phyloP scores from a whole-genome alignment of 2,888 invertebrate genomes.

The Drosophila trichaetosa region DNA sequence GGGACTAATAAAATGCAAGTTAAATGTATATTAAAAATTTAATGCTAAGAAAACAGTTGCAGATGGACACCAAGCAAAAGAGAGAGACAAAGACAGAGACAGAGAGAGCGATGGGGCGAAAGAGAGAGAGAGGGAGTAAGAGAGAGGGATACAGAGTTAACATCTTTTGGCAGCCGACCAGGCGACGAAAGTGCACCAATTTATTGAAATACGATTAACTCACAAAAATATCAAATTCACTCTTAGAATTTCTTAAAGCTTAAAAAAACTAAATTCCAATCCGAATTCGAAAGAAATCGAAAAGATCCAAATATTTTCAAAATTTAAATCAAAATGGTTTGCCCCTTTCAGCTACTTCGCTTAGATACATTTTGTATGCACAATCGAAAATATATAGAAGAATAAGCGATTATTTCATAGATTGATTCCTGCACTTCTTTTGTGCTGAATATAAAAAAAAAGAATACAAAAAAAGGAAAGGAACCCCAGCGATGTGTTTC shows the following conservation, averaged over 20 bases:
- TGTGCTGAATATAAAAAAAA: not conserved
- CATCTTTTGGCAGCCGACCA: constrained; percentile 42
- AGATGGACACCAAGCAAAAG: not conserved
- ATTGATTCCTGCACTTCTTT: not conserved
- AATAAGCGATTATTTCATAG: not conserved
- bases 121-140: too few relatives aligned
- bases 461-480: not conserved
- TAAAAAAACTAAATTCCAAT: not conserved
- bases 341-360: not conserved
- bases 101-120: not conserved
- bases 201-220: not conserved
- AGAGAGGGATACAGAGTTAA: not conserved
- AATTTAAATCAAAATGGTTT: not conserved
- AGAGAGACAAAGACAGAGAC: not conserved
- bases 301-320: not conserved
- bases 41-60: constrained; percentile 48
- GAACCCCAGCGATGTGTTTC: not conserved
- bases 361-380: not conserved
- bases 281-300: not conserved
- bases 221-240: not conserved
- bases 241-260: not conserved
- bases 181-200: constrained; percentile 28
- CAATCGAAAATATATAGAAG: not conserved
- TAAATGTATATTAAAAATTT: constrained; percentile 81
- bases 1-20: constrained; percentile 80